phyloP scores from a whole-genome alignment of 1,140 invertebrate species.

The Drosophila aff. region DNA sequence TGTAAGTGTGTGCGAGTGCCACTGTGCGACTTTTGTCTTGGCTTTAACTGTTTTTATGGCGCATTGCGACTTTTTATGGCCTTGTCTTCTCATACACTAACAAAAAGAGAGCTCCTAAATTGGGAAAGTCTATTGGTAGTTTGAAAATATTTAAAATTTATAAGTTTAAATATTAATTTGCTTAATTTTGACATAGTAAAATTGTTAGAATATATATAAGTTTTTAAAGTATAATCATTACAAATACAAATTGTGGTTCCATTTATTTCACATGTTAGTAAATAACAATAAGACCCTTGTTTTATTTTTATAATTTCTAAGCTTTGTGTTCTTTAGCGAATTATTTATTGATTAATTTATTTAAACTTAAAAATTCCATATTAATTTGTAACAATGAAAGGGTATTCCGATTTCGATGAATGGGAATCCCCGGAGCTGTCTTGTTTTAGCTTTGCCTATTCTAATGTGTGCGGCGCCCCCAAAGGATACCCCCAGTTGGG shows the following conservation, averaged over 20 bases:
- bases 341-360: too few species aligned
- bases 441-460: slow-evolving; percentile 73
- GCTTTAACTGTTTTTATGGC: slow-evolving; percentile 83
- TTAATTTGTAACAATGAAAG: not conserved
- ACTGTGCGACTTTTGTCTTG: slow-evolving; percentile 77
- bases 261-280: not conserved
- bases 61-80: slow-evolving; percentile 83
- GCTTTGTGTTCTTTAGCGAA: not conserved
- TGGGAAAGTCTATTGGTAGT: too few species aligned
- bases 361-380: too few species aligned
- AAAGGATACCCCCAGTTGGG: slow-evolving; percentile 8
- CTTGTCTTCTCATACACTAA: slow-evolving; percentile 70
- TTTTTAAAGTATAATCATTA: too few species aligned
- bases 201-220: not conserved
- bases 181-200: not conserved
- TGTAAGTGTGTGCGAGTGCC: slow-evolving; percentile 28
- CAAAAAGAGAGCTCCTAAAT: not conserved
- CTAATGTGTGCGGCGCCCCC: slow-evolving; percentile 67
- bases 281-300: not conserved
- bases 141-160: too few species aligned
- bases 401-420: not conserved
- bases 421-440: not conserved
- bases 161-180: not conserved
- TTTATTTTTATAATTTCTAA: not conserved
- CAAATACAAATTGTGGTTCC: accelerated